Base-by-base conservation (phyloP, 2,113 vertebrate genomes). In the Mystacornis crossleyi region DNA sequence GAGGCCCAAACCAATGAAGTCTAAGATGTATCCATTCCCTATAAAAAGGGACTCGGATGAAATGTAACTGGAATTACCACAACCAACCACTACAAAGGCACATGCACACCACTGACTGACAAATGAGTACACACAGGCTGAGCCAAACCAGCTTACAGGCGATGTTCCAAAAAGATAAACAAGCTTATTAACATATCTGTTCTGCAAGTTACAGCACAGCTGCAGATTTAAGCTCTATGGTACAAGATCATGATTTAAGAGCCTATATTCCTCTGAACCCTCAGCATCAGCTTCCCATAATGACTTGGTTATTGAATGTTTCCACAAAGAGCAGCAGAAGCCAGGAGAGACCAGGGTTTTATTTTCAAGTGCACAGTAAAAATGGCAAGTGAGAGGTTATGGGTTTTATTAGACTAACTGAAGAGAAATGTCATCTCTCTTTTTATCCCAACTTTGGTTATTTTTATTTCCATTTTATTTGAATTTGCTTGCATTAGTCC, bases 271-370 rank as follows among this genome's bases (percentile, higher is more conserved):
- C 81, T 89, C 81, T 50, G 70, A 87, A 95, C 10, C 9, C 34
- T 66, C 54, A 87, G 66, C 73, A 79, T 57, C 86, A 81, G 66
- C 29, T 65, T 90, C 38, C 66, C 66, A 25, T 47, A 89, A 78
- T 14, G 53, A 72, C 53, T 87, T 6, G 21, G 69, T 57, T 84
- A 86, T 60, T 75, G 57, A 81, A 87, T 45, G 36, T 65, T 91
- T 96, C 91, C 89, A 94, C 86, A 77, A 91, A 91, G 58, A 95
- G 57, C 40, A 79, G 53, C 3, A 85, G 36, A 69, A 96, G 50
- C 38, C 54, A 81, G 74, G 13, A 72, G 36, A 85, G n/a, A 87
- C 12, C 1, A 16, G 20, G 36, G 14, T 70, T 73, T 84, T 48
- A 42, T 73, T 94, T 85, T 64, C 82, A 75, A 89, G 51, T 40